A percentile compares a stretch with the other conserved stretches of the same genome.
phyloP scores from a whole-genome alignment of 2,113 vertebrate species.

The Ciconia maguari region DNA sequence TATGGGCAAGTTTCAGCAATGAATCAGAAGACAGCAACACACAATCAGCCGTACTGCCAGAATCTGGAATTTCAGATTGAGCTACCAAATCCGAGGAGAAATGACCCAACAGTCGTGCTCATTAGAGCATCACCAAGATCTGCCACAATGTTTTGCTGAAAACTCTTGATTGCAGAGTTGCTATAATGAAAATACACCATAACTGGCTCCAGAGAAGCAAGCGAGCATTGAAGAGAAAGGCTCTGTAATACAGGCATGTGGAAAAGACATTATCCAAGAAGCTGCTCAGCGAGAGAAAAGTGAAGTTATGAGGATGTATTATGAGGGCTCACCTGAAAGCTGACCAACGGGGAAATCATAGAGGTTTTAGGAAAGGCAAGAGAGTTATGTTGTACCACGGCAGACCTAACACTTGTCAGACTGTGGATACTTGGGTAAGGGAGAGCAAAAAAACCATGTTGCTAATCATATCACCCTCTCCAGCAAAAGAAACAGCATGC shows the following conservation, averaged over 20 bases:
- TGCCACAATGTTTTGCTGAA: fast-evolving
- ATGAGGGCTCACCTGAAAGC: neutral
- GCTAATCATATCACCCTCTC: neutral
- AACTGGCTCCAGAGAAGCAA: neutral
- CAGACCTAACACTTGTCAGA: neutral
- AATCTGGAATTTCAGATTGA: neutral
- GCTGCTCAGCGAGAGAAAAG: neutral
- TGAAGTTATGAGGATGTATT: fast-evolving
- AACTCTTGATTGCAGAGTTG: neutral
- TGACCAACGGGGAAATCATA: neutral
- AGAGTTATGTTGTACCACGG: neutral
- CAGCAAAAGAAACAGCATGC: neutral
- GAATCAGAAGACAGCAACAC: neutral
- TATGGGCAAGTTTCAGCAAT: neutral
- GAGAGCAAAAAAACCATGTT: neutral
- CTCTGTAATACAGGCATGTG: fast-evolving
- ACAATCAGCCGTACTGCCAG: fast-evolving
- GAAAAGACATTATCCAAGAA: neutral
- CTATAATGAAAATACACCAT: fast-evolving
- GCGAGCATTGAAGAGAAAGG: neutral
- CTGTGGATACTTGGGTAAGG: neutral
- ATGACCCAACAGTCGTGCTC: fast-evolving
- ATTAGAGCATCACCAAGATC: neutral
- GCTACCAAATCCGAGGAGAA: neutral
- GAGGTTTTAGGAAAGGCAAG: neutral